These are phyloP conservation scores for Macrosiphum euphorbiae DNA, from an alignment of 2,888 invertebrate genomes.

Conservation along the genomic window DNA sequence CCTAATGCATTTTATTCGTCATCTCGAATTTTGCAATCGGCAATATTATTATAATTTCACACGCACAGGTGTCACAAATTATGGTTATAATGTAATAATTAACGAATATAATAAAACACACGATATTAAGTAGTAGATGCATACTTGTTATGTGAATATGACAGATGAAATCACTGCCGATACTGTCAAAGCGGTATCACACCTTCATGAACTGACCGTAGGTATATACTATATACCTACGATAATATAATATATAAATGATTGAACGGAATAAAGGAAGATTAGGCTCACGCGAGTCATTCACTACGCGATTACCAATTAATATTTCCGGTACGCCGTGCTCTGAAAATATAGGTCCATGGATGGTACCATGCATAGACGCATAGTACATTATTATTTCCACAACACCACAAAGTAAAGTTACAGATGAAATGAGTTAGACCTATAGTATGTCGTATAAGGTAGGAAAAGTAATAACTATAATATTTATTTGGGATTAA, in stretches of 20 bases:
- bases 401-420: background rate
- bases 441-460: background rate
- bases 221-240: too few relatives aligned
- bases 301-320: background rate
- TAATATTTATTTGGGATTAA: background rate
- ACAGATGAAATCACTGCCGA: background rate
- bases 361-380: too few relatives aligned
- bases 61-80: background rate
- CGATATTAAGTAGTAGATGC: background rate
- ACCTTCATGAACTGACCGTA: background rate
- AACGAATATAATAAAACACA: background rate
- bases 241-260: background rate
- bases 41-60: background rate
- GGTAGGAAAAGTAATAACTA: background rate
- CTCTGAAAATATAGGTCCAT: background rate
- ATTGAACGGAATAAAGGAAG: background rate
- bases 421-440: background rate
- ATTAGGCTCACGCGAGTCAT: background rate
- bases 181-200: background rate
- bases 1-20: background rate
- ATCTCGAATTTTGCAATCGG: background rate
- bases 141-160: background rate
- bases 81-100: background rate
- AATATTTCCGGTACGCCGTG: background rate
- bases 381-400: background rate